phyloP scores from a whole-genome alignment of 2,888 invertebrate species.

The Rhingia campestris region DNA sequence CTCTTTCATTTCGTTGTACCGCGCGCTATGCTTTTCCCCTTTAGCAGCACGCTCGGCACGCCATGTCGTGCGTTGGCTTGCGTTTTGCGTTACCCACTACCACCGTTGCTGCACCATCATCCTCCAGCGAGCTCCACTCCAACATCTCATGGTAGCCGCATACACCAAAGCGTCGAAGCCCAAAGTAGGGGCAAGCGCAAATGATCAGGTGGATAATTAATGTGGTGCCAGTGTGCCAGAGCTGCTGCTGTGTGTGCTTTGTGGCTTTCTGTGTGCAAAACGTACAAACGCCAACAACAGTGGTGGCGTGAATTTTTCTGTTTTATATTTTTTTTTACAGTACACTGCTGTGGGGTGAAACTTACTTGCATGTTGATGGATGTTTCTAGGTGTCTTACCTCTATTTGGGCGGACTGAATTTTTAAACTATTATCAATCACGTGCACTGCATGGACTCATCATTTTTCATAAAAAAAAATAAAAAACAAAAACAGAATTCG shows the following conservation, averaged over 20 bases:
- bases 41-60: conserved; percentile 3
- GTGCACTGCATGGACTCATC: conserved; percentile 61
- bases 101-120: conserved; percentile 38
- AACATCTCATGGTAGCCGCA: conserved; percentile 12
- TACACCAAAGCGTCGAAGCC: not conserved
- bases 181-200: conserved; percentile 55
- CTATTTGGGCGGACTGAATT: conserved; percentile 72
- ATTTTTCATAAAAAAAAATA: conserved; percentile 53
- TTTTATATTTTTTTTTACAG: conserved; percentile 28
- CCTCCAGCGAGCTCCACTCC: conserved; percentile 12
- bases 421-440: conserved; percentile 73
- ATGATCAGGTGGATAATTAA: conserved; percentile 73
- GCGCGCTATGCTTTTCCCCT: not conserved
- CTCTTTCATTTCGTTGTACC: conserved; percentile 25
- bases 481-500: conserved; percentile 13
- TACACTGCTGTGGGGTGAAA: conserved; percentile 65
- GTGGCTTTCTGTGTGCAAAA: conserved; percentile 23
- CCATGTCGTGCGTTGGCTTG: conserved; percentile 49
- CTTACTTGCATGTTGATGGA: conserved; percentile 56
- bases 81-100: conserved; percentile 36
- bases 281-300: conserved; percentile 18
- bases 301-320: conserved; percentile 55
- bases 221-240: conserved; percentile 68
- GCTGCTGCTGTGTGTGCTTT: conserved; percentile 69
- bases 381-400: conserved; percentile 67